These are phyloP conservation scores for Urosaurus nigricauda DNA, from an alignment of 2,797 vertebrate species.

Conservation along the genomic window DNA sequence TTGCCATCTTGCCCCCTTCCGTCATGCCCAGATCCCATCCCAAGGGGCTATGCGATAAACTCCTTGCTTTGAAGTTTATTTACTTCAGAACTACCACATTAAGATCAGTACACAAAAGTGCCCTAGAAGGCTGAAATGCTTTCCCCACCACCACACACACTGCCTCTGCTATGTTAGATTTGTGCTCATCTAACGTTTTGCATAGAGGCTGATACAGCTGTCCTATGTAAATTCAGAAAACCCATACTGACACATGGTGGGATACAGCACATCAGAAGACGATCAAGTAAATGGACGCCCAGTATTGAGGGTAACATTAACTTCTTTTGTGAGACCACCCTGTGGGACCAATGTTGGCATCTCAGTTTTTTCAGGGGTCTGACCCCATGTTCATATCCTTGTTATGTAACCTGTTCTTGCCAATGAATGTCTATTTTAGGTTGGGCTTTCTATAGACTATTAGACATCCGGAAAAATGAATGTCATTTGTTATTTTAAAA, in stretches of 20 bases:
- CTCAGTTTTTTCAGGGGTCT: neutral
- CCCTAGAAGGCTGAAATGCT: neutral
- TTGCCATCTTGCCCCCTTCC: too few relatives aligned
- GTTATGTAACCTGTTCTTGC: neutral
- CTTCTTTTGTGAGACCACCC: neutral
- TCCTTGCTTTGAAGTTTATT: neutral
- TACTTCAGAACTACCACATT: neutral
- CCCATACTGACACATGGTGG: neutral
- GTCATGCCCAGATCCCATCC: too few relatives aligned
- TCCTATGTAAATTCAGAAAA: neutral
- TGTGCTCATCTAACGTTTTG: too few relatives aligned
- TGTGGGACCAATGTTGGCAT: neutral
- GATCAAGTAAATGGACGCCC: neutral
- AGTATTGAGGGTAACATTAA: neutral
- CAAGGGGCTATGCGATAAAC: too few relatives aligned
- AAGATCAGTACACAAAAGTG: neutral
- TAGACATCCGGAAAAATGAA: neutral
- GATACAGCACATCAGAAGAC: neutral
- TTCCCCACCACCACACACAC: neutral
- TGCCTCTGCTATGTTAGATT: neutral
- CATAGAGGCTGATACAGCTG: neutral
- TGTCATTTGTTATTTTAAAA: neutral
- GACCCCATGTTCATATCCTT: neutral
- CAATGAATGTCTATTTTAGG: neutral
- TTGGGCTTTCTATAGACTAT: neutral